Evolutionary conservation across 2,888 invertebrate genomes (phyloP), one percentile per base, ranked within the genome.

Genomic region (Cerastis leucographa): DNA sequence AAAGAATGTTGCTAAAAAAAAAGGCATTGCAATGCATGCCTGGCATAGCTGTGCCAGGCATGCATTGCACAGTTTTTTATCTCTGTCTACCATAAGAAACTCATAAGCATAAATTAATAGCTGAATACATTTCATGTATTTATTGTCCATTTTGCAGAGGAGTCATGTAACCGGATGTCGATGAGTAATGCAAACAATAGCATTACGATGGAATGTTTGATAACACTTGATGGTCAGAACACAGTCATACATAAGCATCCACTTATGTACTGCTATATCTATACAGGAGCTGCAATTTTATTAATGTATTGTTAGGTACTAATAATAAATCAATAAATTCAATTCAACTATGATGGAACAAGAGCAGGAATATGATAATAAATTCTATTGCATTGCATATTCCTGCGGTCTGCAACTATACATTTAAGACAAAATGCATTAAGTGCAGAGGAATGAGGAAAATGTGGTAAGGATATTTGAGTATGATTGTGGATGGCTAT

Each of bases 171-270:
- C 42, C 54, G 51, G 82, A 71, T 51, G 17, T 40, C 17, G 9
- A 19, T 54, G n/a, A 66, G 22, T 62, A 67, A 66, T 54, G 14
- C 54, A 81, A 78, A 78, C 79, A 81, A 70, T 78, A 40, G 49
- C 42, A 67, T 42, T 22, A 54, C 3, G 22, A 25, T 65, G 35
- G 51, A 69, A 78, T 78, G 83, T 83, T 78, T 78, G 74, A 70
- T 62, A 78, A 70, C 49, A 68, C 56, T 65, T 77, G 44, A 51
- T 35, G 22, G 8, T n/a, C 19, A 59, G 40, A 61, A 49, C 67
- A 46, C 17, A 35, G 9, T 9, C 35, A 42, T 46, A 54, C 29
- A 59, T 42, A 49, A 61, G n/a, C 69, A 12, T 29, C 14, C 19
- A 22, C 25, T 71, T 17, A 56, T 42, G 29, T 42, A 56, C 19